Conservation (phyloP, 2,797 vertebrate genomes). For the Smutsia temminckii region DNA sequence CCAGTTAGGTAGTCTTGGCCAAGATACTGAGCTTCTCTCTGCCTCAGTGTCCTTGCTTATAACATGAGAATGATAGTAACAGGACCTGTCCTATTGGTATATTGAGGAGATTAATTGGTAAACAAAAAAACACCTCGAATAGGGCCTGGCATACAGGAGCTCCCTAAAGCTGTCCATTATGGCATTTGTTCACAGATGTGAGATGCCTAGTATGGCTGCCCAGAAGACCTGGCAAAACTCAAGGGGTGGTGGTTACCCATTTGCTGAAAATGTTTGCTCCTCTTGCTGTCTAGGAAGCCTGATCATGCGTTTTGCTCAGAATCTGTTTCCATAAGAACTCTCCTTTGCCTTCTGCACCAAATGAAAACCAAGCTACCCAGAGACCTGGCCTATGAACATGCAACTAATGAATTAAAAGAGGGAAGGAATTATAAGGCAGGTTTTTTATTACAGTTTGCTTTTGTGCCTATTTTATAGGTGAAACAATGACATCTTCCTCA, state of each 20-base stretch:
- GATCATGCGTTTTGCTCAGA: not conserved
- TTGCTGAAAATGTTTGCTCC: not conserved
- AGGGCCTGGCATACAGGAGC: too few species aligned
- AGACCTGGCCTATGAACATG: not conserved
- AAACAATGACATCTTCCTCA: not conserved
- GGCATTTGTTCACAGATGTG: not conserved
- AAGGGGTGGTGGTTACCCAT: not conserved
- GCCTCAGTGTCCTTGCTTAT: not conserved
- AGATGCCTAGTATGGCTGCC: not conserved
- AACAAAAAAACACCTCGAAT: not conserved
- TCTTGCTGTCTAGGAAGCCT: not conserved
- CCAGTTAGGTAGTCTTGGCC: not conserved
- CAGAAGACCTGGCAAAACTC: not conserved
- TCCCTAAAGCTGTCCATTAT: not conserved
- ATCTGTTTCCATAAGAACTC: not conserved
- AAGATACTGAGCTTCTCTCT: not conserved
- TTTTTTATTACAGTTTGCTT: not conserved
- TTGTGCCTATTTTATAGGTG: not conserved
- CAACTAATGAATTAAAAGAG: not conserved
- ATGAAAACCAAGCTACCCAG: not conserved
- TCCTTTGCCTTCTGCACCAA: not conserved
- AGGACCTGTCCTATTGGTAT: not conserved
- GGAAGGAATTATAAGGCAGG: not conserved
- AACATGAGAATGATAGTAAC: not conserved
- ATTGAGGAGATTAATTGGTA: not conserved